Percentiles rank a stretch among this genome's conserved stretches.
Evolutionary conservation across 2,888 invertebrate genomes (phyloP).

Genomic region (Ophion ventricosus): DNA sequence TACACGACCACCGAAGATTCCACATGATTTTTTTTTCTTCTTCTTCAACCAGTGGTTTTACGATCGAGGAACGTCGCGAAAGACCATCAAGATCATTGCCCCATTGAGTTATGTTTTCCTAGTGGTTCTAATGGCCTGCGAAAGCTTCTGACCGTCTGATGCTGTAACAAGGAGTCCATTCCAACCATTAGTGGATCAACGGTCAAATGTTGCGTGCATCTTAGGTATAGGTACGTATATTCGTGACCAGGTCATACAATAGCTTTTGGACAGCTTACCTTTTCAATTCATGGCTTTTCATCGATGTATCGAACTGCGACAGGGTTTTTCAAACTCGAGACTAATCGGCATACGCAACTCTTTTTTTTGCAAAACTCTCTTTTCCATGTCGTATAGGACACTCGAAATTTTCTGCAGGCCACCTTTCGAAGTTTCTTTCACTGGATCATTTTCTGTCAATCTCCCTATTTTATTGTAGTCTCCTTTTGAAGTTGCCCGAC

Average conservation of each 20-base stretch:
- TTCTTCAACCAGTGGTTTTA: constrained; percentile 39
- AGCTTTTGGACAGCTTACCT: constrained; percentile 16
- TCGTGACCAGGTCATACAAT: background rate
- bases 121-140: constrained; percentile 32
- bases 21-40: no score
- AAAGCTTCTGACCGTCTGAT: constrained; percentile 29
- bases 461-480: background rate
- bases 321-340: constrained; percentile 1
- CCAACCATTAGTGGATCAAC: constrained; percentile 52
- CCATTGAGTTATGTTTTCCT: background rate
- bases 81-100: constrained; percentile 45
- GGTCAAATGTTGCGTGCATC: constrained; percentile 26
- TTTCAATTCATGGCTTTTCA: constrained; percentile 11
- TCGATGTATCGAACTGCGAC: background rate
- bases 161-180: constrained; percentile 36
- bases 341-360: constrained; percentile 58
- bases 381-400: background rate
- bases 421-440: constrained; percentile 1
- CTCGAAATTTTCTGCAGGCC: constrained; percentile 12
- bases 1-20: constrained; percentile 46
- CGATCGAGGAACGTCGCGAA: constrained; percentile 37
- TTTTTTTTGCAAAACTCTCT: constrained; percentile 26
- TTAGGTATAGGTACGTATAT: constrained; percentile 10
- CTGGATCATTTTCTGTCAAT: constrained; percentile 41
- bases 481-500: constrained; percentile 13